Percentiles rank a stretch among this genome's conserved stretches.
These are phyloP conservation scores for Rhamphomyia laevipes DNA, from an alignment of 2,888 invertebrate species.

Conservation along the genomic window DNA sequence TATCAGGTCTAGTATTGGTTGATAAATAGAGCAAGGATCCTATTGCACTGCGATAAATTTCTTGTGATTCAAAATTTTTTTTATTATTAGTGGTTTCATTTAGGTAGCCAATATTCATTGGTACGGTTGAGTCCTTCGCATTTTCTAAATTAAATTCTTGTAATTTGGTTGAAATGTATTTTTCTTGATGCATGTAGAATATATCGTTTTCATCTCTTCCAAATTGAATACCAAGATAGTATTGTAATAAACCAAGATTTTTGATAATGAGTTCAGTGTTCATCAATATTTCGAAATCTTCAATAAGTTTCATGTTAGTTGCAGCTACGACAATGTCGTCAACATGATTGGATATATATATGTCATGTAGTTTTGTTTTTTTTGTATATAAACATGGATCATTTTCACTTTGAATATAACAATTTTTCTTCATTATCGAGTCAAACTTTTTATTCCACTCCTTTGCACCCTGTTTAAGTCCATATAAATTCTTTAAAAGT, in stretches of 20 bases:
- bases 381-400: neutral
- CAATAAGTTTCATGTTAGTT: neutral
- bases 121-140: conserved; percentile 3
- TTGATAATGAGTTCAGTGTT: neutral
- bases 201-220: neutral
- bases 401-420: neutral
- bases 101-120: conserved; percentile 4
- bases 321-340: neutral
- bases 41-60: conserved; percentile 13
- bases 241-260: neutral
- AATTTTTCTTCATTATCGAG: neutral
- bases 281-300: neutral
- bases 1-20: conserved; percentile 16
- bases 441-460: conserved; percentile 3
- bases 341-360: neutral
- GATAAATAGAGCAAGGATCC: conserved; percentile 16
- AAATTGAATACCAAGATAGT: neutral
- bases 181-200: too few relatives aligned
- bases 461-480: neutral
- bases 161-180: conserved; percentile 3
- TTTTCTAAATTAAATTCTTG: conserved; percentile 2
- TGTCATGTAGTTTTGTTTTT: neutral
- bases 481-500: conserved; percentile 1
- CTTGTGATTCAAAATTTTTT: neutral
- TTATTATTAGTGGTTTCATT: neutral